Evolutionary conservation across 2,797 vertebrate genomes (phyloP), one percentile per base, ranked within the genome.

Genomic region (Carapus acus): DNA sequence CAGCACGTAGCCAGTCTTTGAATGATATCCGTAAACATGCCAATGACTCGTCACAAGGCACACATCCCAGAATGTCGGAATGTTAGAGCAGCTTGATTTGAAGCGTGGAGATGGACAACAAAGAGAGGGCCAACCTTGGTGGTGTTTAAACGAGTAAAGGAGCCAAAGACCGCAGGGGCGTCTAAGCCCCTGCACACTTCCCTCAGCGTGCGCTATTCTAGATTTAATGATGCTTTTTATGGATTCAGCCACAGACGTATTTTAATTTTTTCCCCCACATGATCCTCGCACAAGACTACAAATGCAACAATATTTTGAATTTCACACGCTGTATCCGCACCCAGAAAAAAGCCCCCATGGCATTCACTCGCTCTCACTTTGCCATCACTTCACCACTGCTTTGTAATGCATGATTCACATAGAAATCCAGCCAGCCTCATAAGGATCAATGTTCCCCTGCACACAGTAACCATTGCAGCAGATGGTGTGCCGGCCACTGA

Each of bases 401-500:
- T 22, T 58, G 2, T 54, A 24, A 53, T 66, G 18, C 39, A 23
- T 43, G 43, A 69, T 22, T 61, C 58, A 52, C 48, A 58, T 8
- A 41, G 48, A 75, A 79, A 67, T 67, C 40, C 60, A 48, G 40
- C 54, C 45, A 41, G 54, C 63, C 69, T 62, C 14, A n/a, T 46
- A 41, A 58, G 55, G 65, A 79, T 78, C 74, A 73, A 57, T 79
- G 65, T 51, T 67, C 50, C 29, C 60, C 60, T 39, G 38, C 76
- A 60, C 73, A 58, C 62, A 60, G 65, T 61, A 40, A 51, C 50
- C 43, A 13, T 53, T 54, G 75, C 66, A 62, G 77, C 83, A 85
- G 81, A 84, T 84, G 78, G 78, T 78, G 65, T 23, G 62, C 74
- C 73, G 49, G 69, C 71, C 77, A 38, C 69, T 81, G 84, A 82